phyloP scores from a whole-genome alignment of 2,888 invertebrate genomes.

The Catocala fraxini region DNA sequence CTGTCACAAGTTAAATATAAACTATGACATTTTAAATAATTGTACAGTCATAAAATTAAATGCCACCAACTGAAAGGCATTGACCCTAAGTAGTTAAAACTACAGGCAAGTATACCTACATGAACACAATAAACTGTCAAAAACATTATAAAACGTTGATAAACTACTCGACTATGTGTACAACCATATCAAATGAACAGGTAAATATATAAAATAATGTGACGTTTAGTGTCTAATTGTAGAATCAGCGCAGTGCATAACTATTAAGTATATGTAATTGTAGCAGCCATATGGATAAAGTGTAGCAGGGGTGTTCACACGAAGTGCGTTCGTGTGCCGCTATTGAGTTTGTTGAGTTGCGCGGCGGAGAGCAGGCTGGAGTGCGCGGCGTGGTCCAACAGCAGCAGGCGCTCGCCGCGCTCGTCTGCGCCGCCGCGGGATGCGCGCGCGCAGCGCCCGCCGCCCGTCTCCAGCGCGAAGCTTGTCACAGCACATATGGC shows the following conservation, averaged over 20 bases:
- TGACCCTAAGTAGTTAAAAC: constrained; percentile 3
- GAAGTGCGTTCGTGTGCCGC: constrained; percentile 77
- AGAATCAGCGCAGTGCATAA: constrained; percentile 32
- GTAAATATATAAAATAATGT: constrained; percentile 14
- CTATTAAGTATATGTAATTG: constrained; percentile 24
- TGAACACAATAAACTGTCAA: constrained; percentile 14
- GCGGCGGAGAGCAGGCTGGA: constrained; percentile 81
- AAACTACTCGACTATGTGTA: constrained; percentile 19
- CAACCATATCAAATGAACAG: constrained; percentile 16
- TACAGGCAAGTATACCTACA: neutral
- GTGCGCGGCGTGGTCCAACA: constrained; percentile 81
- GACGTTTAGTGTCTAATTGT: constrained; percentile 24
- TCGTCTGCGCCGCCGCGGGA: constrained; percentile 63
- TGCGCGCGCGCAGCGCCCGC: constrained; percentile 63
- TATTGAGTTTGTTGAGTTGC: constrained; percentile 77
- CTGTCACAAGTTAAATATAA: too few relatives aligned
- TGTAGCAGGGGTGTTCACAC: constrained; percentile 59
- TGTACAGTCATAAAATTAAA: too few relatives aligned
- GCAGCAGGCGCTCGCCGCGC: constrained; percentile 75
- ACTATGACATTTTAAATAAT: too few relatives aligned
- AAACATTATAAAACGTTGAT: constrained; percentile 13
- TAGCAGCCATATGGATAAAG: constrained; percentile 23
- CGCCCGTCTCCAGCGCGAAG: constrained; percentile 75
- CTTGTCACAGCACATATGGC: constrained; percentile 82
- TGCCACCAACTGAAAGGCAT: too few relatives aligned